Percentiles rank a stretch among this genome's conserved stretches.
phyloP scores from a whole-genome alignment of 2,797 vertebrate genomes.

The Lepus oiostolus region DNA sequence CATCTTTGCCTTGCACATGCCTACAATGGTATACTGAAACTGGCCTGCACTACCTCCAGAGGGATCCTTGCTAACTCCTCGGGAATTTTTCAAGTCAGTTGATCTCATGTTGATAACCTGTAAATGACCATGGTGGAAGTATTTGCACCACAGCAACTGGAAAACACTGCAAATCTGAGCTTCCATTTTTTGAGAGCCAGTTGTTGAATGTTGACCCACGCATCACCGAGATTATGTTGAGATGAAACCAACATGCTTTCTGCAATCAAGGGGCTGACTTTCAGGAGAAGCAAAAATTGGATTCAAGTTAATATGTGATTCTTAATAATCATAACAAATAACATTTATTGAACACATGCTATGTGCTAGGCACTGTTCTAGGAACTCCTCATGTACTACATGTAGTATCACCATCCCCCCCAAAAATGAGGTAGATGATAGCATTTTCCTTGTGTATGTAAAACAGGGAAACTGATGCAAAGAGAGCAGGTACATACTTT shows the following conservation, averaged over 20 bases:
- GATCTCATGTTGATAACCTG: not conserved
- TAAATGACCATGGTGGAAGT: not conserved
- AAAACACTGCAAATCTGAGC: not conserved
- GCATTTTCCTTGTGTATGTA: not conserved
- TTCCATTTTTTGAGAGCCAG: not conserved
- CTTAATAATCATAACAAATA: constrained; percentile 1
- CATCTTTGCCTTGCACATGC: not conserved
- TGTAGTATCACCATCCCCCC: not conserved
- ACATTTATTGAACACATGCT: not conserved
- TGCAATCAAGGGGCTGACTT: not conserved
- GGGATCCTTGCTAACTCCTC: not conserved
- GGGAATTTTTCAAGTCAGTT: not conserved
- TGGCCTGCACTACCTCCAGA: not conserved
- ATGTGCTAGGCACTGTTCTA: not conserved
- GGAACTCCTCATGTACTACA: not conserved
- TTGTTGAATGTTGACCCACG: not conserved
- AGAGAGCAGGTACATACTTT: not conserved
- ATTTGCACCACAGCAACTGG: constrained; percentile 44
- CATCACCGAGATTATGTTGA: not conserved
- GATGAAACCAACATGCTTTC: not conserved
- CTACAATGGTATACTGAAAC: not conserved
- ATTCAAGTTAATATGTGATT: not conserved
- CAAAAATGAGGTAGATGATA: not conserved
- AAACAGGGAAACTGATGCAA: not conserved
- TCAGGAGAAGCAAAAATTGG: not conserved